A percentile compares a stretch with the other conserved stretches of the same genome.
These are phyloP conservation scores for Lerema accius DNA, from an alignment of 1,140 invertebrate species.

Conservation along the genomic window DNA sequence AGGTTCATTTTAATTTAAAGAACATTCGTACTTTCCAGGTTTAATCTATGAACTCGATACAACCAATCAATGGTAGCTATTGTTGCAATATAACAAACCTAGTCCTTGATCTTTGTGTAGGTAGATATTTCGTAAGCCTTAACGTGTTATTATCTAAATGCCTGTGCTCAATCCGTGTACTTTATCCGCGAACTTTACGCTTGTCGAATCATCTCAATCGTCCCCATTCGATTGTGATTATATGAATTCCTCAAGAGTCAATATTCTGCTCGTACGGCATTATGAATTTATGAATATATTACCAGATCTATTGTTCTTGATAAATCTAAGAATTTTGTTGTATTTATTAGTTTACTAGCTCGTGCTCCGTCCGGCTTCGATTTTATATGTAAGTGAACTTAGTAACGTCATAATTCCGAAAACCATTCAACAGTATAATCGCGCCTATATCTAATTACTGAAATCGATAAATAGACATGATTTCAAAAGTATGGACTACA, in stretches of 20 bases:
- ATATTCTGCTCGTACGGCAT: neutral
- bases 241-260: constrained; percentile 9
- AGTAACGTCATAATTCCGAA: no score
- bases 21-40: no score
- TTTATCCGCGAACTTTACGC: constrained; percentile 46
- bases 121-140: constrained; percentile 61
- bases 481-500: neutral
- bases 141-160: constrained; percentile 57
- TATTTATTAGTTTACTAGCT: no score
- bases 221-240: constrained; percentile 20
- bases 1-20: no score
- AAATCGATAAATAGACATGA: neutral
- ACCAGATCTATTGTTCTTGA: neutral
- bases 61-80: constrained; percentile 37
- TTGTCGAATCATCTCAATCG: constrained; percentile 41
- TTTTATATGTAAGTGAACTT: no score
- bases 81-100: constrained; percentile 52
- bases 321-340: no score
- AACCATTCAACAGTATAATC: no score
- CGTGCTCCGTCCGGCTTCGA: no score
- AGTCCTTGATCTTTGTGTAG: constrained; percentile 73
- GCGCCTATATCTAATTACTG: no score
- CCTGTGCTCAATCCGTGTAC: constrained; percentile 44
- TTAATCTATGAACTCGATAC: neutral
- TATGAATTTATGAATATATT: no score